These are phyloP conservation scores for Phorcus lineatus DNA, from an alignment of 2,888 invertebrate genomes.

Conservation along the genomic window DNA sequence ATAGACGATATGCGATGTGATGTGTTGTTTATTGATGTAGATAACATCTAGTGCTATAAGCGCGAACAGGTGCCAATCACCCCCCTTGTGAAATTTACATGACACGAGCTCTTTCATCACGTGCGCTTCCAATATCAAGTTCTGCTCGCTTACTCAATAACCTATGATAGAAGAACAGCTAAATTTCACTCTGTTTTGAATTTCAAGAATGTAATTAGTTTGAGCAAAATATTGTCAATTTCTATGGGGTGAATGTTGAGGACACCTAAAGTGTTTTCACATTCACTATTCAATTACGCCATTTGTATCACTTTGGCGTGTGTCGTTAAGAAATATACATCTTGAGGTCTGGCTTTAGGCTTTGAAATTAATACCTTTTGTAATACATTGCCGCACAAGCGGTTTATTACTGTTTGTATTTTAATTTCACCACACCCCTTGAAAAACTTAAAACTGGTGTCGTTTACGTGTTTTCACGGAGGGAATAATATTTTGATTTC, in stretches of 20 bases:
- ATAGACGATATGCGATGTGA: not conserved
- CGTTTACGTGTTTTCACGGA: not conserved
- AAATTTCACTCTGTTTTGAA: not conserved
- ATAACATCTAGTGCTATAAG: not conserved
- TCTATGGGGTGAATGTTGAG: not conserved
- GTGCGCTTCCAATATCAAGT: not conserved
- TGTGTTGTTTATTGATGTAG: conserved; percentile 4
- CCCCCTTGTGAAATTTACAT: conserved; percentile 13
- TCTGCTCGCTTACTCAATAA: not conserved
- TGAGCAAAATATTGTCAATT: not conserved
- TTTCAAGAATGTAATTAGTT: not conserved
- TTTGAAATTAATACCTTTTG: not conserved
- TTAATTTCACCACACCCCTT: not conserved
- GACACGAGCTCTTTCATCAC: not conserved
- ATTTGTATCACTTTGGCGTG: too few species aligned
- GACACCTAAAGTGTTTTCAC: not conserved
- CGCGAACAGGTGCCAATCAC: conserved; percentile 6
- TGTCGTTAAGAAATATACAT: not conserved
- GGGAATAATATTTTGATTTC: not conserved
- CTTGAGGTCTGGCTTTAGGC: not conserved
- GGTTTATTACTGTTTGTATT: not conserved
- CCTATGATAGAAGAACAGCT: not conserved
- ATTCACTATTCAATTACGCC: too few species aligned
- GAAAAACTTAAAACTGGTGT: not conserved
- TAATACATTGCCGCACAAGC: not conserved